Evolutionary conservation across 2,888 invertebrate genomes (phyloP).

Genomic region (Spicauda simplicius): DNA sequence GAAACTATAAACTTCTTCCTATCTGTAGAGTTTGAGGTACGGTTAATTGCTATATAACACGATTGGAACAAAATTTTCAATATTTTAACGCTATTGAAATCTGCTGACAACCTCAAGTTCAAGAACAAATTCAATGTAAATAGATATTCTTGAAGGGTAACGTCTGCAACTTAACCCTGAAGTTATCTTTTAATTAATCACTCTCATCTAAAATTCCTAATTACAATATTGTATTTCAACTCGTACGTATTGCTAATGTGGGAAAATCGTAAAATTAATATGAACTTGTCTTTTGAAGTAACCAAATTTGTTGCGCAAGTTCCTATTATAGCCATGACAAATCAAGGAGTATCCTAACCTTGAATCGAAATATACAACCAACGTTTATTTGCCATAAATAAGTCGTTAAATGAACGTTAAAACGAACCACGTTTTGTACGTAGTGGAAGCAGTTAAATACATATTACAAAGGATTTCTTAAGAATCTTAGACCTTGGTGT

Average conservation of each 20-base stretch:
- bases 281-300: not conserved
- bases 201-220: too few species aligned
- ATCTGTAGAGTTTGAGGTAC: too few species aligned
- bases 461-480: constrained; percentile 51
- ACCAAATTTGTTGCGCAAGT: not conserved
- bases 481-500: constrained; percentile 14
- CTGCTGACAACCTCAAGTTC: too few species aligned
- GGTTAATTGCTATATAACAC: too few species aligned
- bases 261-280: not conserved
- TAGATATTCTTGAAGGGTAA: too few species aligned
- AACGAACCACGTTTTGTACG: constrained; percentile 53
- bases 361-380: constrained; percentile 44
- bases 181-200: constrained; percentile 1
- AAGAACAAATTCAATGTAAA: too few species aligned
- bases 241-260: too few species aligned
- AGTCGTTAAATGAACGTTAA: constrained; percentile 57
- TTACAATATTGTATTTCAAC: too few species aligned
- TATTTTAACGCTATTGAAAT: too few species aligned
- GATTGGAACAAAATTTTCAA: too few species aligned
- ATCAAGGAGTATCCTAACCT: constrained; percentile 28
- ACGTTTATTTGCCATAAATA: constrained; percentile 67
- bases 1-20: too few species aligned
- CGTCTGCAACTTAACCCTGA: too few species aligned
- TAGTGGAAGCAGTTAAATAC: constrained; percentile 57
- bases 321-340: constrained; percentile 7